phyloP scores from a whole-genome alignment of 1,140 invertebrate genomes.

The Zaprionus ghesquierei region DNA sequence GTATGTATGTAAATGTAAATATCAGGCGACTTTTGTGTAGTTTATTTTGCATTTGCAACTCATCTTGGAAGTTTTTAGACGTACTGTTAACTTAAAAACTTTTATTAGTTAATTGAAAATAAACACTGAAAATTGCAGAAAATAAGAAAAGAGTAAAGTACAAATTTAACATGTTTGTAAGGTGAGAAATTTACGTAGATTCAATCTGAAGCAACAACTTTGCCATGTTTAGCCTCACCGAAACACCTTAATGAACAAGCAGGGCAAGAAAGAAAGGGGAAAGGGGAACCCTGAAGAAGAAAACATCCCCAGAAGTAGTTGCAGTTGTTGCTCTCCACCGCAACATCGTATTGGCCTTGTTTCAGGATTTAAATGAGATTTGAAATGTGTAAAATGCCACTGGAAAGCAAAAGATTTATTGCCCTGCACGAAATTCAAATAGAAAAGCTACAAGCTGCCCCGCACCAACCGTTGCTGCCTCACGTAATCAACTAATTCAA shows the following conservation, averaged over 20 bases:
- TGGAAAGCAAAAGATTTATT: constrained; percentile 64
- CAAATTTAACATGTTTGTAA: not conserved
- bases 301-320: not conserved
- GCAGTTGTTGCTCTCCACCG: constrained; percentile 33
- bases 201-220: not conserved
- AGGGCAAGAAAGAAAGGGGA: not conserved
- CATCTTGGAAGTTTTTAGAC: not conserved
- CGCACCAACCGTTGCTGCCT: not conserved
- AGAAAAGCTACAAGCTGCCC: constrained; percentile 37
- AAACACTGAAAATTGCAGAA: constrained; percentile 23
- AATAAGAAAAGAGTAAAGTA: not conserved
- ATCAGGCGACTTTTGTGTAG: constrained; percentile 8
- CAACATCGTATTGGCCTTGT: constrained; percentile 57
- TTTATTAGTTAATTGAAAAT: constrained; percentile 51
- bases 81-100: no score
- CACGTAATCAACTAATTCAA: constrained; percentile 72
- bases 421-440: constrained; percentile 29
- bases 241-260: not conserved
- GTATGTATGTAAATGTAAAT: not conserved
- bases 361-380: constrained; percentile 65
- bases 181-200: no score
- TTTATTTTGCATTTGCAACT: not conserved
- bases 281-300: not conserved
- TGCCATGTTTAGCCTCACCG: not conserved
- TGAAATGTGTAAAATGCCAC: constrained; percentile 48